These are phyloP conservation scores for Bothrops jararaca DNA, from an alignment of 2,113 vertebrate species.

Conservation along the genomic window DNA sequence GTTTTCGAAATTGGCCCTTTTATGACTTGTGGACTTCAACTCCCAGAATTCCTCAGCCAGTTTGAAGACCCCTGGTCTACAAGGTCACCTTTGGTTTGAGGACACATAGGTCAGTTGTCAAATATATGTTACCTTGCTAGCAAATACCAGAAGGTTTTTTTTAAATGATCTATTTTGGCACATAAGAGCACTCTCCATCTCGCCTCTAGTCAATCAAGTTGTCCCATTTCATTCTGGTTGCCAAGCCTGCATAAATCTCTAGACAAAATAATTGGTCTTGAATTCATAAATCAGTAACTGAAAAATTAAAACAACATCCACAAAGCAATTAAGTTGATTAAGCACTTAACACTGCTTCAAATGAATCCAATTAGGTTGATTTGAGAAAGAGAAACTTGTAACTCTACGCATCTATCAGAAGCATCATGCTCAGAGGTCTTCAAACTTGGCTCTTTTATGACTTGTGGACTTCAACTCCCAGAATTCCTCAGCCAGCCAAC, in stretches of 20 bases:
- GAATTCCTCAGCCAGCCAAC: background rate
- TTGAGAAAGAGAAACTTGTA: background rate
- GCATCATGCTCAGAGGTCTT: too few relatives aligned
- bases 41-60: too few relatives aligned
- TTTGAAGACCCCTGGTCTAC: background rate
- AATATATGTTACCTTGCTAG: background rate
- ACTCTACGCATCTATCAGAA: background rate
- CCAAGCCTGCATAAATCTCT: background rate
- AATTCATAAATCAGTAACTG: background rate
- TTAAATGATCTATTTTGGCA: background rate
- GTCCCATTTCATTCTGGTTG: background rate
- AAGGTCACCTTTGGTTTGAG: background rate
- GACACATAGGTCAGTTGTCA: background rate
- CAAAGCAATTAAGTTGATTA: slow-evolving; percentile 1
- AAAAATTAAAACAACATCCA: background rate
- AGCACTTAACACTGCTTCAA: background rate
- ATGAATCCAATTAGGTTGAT: slow-evolving; percentile 4
- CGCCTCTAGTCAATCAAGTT: background rate
- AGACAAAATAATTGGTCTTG: background rate
- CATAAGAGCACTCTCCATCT: background rate
- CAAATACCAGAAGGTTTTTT: background rate
- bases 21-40: too few relatives aligned
- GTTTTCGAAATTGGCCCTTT: too few relatives aligned
- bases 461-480: too few relatives aligned
- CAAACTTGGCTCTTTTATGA: too few relatives aligned